Evolutionary conservation across 2,113 vertebrate species (phyloP).

Genomic region (western clawed frog (Xenopus tropicalis)): DNA sequence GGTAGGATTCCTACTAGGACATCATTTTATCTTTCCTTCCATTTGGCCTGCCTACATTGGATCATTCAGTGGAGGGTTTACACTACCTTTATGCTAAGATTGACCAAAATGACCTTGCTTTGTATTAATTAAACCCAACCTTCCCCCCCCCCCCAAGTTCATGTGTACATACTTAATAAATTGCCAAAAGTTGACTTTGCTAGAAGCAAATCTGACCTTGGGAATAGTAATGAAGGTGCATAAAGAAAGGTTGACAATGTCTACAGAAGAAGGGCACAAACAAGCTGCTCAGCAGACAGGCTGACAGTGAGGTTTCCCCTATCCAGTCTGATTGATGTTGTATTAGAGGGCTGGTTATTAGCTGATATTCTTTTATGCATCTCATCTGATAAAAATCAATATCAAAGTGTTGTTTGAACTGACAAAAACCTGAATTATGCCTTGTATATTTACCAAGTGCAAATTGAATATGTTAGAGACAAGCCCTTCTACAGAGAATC

Average conservation of each 20-base stretch:
- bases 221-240: not conserved
- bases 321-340: not conserved
- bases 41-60: no score
- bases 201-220: not conserved
- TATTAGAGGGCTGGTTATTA: not conserved
- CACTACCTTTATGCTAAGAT: no score
- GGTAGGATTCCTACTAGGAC: no score
- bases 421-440: not conserved
- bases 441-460: not conserved
- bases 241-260: not conserved
- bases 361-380: not conserved
- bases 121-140: not conserved
- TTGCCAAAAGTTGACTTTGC: not conserved
- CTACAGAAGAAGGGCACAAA: not conserved
- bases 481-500: no score
- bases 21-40: no score
- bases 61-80: no score
- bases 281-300: not conserved
- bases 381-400: not conserved
- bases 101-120: not conserved
- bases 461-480: not conserved
- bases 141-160: no score
- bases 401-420: not conserved
- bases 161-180: not conserved
- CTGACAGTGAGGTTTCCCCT: not conserved